Base-by-base conservation (phyloP, 2,888 invertebrate species). In the Acronicta aceris region DNA sequence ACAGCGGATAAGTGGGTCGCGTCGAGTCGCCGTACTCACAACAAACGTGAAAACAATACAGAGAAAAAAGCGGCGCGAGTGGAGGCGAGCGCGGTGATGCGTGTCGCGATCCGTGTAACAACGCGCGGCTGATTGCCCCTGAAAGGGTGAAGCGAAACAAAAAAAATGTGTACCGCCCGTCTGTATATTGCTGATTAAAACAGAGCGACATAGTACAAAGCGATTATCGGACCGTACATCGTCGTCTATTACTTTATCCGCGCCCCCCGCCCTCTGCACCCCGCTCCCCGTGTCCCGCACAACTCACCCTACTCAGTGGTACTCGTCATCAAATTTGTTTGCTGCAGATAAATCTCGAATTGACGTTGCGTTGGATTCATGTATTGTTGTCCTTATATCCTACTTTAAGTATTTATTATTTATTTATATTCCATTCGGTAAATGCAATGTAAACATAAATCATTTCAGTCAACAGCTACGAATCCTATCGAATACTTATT, bases 161-260 rank as follows among this genome's bases (percentile, higher is more conserved):
- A 88, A 89, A 85, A 83, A 82, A 79, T 77, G 84, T 65, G 61
- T 54, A 15, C 64, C 60, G 38, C 71, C 76, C 65, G 74, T 71
- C 82, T 79, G 81, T 81, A 84, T 85, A 83, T 81, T 85, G 86
- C 89, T 92, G 93, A 92, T 93, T 93, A 91, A 90, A 92, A 90
- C 85, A 79, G 83, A 84, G 81, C 81, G 80, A 81, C 81, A 76
- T 78, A 75, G 82, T 76, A 91, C 93, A 92, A 92, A 92, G 93
- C 90, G 91, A 91, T 91, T 90, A 90, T 86, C 89, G 88, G 91
- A 89, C 88, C 91, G 89, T 86, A 81, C 84, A 76, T 69, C 59
- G 72, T 72, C 86, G 81, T 83, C 89, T 88, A 86, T 86, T 85
- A 84, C 86, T 84, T 82, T 75, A 80, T 59, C 60, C 66, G 65